Conservation (phyloP, 2,888 invertebrate genomes). For the Dryomyza anilis region DNA sequence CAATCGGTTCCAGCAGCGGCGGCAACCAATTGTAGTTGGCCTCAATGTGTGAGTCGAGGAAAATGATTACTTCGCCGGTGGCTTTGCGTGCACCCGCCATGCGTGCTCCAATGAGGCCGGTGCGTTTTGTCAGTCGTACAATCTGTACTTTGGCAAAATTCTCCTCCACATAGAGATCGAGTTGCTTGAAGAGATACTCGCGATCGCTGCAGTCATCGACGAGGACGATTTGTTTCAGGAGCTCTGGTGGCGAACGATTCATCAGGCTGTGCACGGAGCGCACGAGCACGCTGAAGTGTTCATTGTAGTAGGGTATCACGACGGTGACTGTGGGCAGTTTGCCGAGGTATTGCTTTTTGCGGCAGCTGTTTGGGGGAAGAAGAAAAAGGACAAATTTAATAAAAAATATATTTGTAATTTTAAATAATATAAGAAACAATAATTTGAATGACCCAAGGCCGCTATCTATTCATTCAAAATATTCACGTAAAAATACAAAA, state of each 20-base stretch:
- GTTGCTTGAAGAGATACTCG: slow-evolving; percentile 70
- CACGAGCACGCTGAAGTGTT: slow-evolving; percentile 87
- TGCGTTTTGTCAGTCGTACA: slow-evolving; percentile 73
- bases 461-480: no score
- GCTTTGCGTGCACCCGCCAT: slow-evolving; percentile 83
- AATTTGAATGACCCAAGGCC: no score
- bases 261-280: slow-evolving; percentile 81
- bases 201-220: slow-evolving; percentile 89
- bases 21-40: slow-evolving; percentile 93
- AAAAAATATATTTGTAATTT: neutral
- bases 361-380: slow-evolving; percentile 44
- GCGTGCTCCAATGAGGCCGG: slow-evolving; percentile 87
- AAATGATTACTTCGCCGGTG: slow-evolving; percentile 79
- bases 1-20: slow-evolving; percentile 89
- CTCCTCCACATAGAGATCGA: slow-evolving; percentile 77
- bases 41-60: slow-evolving; percentile 91
- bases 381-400: neutral
- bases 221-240: slow-evolving; percentile 87
- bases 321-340: slow-evolving; percentile 78
- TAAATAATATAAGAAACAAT: no score
- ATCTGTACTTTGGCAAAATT: slow-evolving; percentile 78
- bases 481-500: no score
- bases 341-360: slow-evolving; percentile 47
- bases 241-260: slow-evolving; percentile 78
- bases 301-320: slow-evolving; percentile 92